Percentiles rank a stretch among this genome's conserved stretches.
phyloP scores from a whole-genome alignment of 2,888 invertebrate genomes.

The Congeria kusceri region DNA sequence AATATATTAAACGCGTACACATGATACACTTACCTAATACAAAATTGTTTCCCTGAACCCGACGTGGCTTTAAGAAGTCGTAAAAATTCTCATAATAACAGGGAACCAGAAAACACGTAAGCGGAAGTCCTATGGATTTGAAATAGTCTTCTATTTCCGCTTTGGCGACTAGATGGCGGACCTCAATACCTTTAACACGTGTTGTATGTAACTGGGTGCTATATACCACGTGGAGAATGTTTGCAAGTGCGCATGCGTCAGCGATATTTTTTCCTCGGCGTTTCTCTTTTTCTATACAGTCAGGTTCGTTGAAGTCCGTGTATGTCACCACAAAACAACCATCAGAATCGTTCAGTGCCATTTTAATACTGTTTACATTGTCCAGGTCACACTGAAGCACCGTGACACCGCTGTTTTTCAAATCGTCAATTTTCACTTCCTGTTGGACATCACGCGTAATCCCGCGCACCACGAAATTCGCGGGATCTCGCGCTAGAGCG shows the following conservation, averaged over 20 bases:
- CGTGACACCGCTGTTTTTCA: conserved; percentile 65
- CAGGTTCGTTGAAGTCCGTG: conserved; percentile 75
- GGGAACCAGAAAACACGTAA: conserved; percentile 80
- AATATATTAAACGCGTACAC: no score
- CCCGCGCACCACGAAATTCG: conserved; percentile 72
- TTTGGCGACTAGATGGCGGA: conserved; percentile 81
- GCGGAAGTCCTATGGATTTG: conserved; percentile 69
- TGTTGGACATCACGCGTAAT: conserved; percentile 68
- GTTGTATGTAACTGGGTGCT: conserved; percentile 80
- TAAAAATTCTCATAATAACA: conserved; percentile 79
- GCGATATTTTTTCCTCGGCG: conserved; percentile 77
- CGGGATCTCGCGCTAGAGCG: conserved; percentile 65
- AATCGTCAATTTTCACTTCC: conserved; percentile 62
- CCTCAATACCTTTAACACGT: conserved; percentile 75
- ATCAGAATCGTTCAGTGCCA: conserved; percentile 66
- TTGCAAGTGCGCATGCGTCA: conserved; percentile 73
- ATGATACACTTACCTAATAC: conserved; percentile 69
- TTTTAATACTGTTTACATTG: conserved; percentile 62
- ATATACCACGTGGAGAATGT: conserved; percentile 77
- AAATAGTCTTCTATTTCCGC: conserved; percentile 79
- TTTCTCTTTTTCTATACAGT: conserved; percentile 76
- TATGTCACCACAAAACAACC: conserved; percentile 79
- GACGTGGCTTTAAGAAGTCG: conserved; percentile 64
- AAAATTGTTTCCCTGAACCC: conserved; percentile 56
- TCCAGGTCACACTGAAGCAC: conserved; percentile 70